phyloP scores from a whole-genome alignment of 2,797 vertebrate species.

The Brotula barbata region DNA sequence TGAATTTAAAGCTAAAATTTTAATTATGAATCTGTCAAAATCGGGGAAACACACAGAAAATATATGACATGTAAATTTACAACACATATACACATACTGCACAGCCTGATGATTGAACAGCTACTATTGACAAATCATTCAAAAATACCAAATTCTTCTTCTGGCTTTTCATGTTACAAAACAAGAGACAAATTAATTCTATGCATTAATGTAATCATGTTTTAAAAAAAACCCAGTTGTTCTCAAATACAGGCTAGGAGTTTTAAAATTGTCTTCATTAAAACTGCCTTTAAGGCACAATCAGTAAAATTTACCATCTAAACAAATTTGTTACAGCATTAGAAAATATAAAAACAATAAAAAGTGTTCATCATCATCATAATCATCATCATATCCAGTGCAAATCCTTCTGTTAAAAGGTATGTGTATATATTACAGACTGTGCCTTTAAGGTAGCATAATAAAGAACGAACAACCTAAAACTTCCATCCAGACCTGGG shows the following conservation, averaged over 20 bases:
- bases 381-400: no score
- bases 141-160: not conserved
- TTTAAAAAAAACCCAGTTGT: no score
- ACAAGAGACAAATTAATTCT: no score
- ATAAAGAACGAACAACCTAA: not conserved
- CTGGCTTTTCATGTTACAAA: not conserved
- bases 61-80: conserved; percentile 11
- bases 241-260: not conserved
- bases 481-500: no score
- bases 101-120: conserved; percentile 14
- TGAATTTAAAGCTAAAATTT: conserved; percentile 16
- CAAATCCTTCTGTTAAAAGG: no score
- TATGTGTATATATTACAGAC: not conserved
- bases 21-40: not conserved
- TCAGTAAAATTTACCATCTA: no score
- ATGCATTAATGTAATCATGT: no score
- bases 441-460: not conserved
- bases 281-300: not conserved
- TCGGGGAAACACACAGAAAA: conserved; percentile 16
- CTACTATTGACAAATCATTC: conserved; percentile 1
- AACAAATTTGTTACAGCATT: no score
- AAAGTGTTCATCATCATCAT: not conserved
- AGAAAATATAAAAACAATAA: not conserved
- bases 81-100: conserved; percentile 9
- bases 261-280: not conserved